Evolutionary conservation across 1,140 invertebrate genomes (phyloP).

Genomic region (Drosophila subobscura): DNA sequence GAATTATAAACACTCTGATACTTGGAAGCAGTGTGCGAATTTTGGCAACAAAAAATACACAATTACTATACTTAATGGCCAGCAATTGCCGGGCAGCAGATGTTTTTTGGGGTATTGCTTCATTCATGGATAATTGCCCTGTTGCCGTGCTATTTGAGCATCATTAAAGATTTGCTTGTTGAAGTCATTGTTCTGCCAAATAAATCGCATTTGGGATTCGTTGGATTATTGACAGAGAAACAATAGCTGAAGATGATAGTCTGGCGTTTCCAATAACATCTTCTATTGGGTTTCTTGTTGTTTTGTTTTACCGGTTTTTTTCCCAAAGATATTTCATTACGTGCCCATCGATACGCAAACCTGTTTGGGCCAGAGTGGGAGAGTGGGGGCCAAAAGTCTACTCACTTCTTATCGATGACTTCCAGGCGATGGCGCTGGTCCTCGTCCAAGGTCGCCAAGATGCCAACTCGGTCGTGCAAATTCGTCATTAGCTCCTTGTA

Average conservation of each 20-base stretch:
- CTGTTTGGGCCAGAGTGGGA: slow-evolving; percentile 22
- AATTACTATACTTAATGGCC: slow-evolving; percentile 4
- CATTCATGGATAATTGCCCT: slow-evolving; percentile 16
- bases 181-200: slow-evolving; percentile 28
- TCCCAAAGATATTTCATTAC: slow-evolving; percentile 10
- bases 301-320: slow-evolving; percentile 46
- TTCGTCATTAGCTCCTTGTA: slow-evolving; percentile 69
- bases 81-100: slow-evolving; percentile 6
- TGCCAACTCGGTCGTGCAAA: slow-evolving; percentile 83
- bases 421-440: slow-evolving; percentile 83
- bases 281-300: neutral
- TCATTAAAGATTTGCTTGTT: slow-evolving; percentile 15
- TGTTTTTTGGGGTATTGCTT: slow-evolving; percentile 1
- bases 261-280: slow-evolving; percentile 12
- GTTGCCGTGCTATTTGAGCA: neutral
- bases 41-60: slow-evolving; percentile 14
- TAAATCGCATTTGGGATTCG: slow-evolving; percentile 4
- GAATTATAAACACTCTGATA: slow-evolving; percentile 40
- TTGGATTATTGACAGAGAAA: neutral
- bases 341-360: slow-evolving; percentile 21
- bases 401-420: slow-evolving; percentile 84
- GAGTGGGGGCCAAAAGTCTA: slow-evolving; percentile 6
- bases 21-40: slow-evolving; percentile 7
- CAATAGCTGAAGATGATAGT: slow-evolving; percentile 7
- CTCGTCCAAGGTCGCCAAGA: slow-evolving; percentile 83